Evolutionary conservation across 1,140 invertebrate genomes (phyloP), one percentile per base, ranked within the genome.

Genomic region (Drosophila seguyi): DNA sequence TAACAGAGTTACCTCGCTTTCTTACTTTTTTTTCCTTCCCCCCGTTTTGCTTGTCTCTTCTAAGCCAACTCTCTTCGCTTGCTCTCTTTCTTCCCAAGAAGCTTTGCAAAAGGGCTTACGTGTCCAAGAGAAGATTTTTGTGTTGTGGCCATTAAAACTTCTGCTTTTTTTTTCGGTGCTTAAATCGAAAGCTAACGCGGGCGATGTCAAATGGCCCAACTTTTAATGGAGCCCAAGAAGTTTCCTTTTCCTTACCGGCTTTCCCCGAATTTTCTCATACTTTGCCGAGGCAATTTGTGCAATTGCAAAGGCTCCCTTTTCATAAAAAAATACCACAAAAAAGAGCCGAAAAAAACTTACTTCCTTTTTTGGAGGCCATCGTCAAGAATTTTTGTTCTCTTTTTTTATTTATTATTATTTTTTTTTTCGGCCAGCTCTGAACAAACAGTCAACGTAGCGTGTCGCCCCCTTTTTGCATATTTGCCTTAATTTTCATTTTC

Each of bases 171-270:
- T 48, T 36, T 48, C 48, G 13, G 1, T 13, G 31, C n/a, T n/a
- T 22, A 53, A 36, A 53, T n/a, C 31, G 36, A 16, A 25, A 36
- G 44, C 65, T 38, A 67, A 68, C 50, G 61, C 38, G 41, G 25
- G 41, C 41, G 39, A 71, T 68, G 63, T 58, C 68, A 72, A 72
- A 72, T 72, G 67, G 67, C 25, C 67, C 69, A 73, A 73, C 69
- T 73, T 73, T 73, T 73, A 71, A 72, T 72, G 68, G 68, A 59
- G 66, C 52, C 52, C 68, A 71, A 72, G 66, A 55, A 71, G 68
- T 72, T 72, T 71, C 52, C 68, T 48, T 68, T 72, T 57, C 62
- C 42, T 29, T 71, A 14, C 34, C 31, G 63, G n/a, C 29, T 11
- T 61, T 65, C 22, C 39, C 29, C 58, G 42, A 65, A 47, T 48